Evolutionary conservation across 2,888 invertebrate species (phyloP).

Genomic region (Anticlea derivata): DNA sequence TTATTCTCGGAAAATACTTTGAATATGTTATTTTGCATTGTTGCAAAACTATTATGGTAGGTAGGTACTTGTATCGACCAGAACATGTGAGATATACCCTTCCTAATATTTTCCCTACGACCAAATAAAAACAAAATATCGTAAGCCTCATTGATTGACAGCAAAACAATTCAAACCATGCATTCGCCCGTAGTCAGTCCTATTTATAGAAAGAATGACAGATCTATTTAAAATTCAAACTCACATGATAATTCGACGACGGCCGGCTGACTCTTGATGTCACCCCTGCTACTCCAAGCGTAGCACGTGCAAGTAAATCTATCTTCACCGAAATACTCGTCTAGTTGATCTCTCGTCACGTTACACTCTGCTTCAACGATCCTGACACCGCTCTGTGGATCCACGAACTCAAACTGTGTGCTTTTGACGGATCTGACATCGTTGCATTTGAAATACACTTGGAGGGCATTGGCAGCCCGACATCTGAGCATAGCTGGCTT

Average conservation of each 20-base stretch:
- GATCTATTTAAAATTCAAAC: conserved; percentile 72
- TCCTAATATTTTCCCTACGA: neutral
- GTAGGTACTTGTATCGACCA: neutral
- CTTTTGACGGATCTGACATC: conserved; percentile 87
- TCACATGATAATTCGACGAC: conserved; percentile 96
- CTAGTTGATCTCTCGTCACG: conserved; percentile 94
- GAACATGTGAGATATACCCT: neutral
- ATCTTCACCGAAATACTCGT: conserved; percentile 96
- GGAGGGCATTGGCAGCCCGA: conserved; percentile 94
- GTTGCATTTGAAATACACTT: conserved; percentile 96
- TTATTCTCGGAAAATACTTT: conserved; percentile 11
- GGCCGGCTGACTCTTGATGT: conserved; percentile 94
- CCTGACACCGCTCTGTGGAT: conserved; percentile 94
- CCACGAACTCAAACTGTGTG: conserved; percentile 92
- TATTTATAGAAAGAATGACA: conserved; percentile 34
- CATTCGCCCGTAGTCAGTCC: conserved; percentile 15
- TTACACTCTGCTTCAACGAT: conserved; percentile 94
- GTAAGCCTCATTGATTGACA: conserved; percentile 22
- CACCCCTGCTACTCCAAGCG: conserved; percentile 95
- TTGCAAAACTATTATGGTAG: neutral
- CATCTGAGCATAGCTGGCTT: conserved; percentile 95
- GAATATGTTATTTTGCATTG: conserved; percentile 1
- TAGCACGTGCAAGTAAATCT: conserved; percentile 96
- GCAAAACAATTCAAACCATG: conserved; percentile 19
- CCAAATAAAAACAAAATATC: conserved; percentile 1